Evolutionary conservation across 2,113 vertebrate species (phyloP).

Genomic region (Notothenia rossii): DNA sequence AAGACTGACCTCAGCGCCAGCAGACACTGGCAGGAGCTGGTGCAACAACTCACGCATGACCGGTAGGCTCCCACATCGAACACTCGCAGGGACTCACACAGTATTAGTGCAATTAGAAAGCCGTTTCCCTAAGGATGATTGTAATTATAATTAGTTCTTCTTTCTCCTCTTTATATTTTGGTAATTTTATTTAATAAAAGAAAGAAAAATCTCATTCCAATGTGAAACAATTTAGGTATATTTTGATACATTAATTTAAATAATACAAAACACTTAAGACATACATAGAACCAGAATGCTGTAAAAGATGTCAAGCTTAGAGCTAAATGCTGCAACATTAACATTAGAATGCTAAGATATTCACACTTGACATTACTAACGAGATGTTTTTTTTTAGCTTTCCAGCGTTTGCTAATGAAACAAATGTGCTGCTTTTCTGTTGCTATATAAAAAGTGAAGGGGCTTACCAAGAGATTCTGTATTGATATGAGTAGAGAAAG

Average conservation of each 20-base stretch:
- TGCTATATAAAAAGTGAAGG: too few relatives aligned
- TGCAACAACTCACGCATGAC: constrained; percentile 96
- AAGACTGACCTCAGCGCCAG: constrained; percentile 95
- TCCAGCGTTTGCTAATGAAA: too few relatives aligned
- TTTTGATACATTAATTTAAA: not conserved
- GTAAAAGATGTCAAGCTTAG: too few relatives aligned
- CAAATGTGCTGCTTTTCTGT: too few relatives aligned
- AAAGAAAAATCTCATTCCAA: constrained; percentile 9
- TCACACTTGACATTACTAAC: too few relatives aligned
- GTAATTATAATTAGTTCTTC: too few relatives aligned
- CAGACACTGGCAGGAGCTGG: constrained; percentile 96
- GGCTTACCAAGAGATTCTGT: not conserved
- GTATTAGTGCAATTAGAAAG: not conserved
- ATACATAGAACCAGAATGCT: too few relatives aligned
- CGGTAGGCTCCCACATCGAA: constrained; percentile 55
- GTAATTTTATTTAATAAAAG: not conserved
- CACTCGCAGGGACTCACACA: not conserved
- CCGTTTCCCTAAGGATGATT: not conserved
- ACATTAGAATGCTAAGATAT: too few relatives aligned
- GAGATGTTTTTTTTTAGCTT: too few relatives aligned
- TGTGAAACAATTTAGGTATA: not conserved
- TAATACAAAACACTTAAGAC: not conserved
- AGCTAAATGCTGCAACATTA: too few relatives aligned
- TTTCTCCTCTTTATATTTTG: not conserved
- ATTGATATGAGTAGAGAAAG: not conserved